Evolutionary conservation across 2,797 vertebrate species (phyloP).

Genomic region (Acanthurus lineatus): DNA sequence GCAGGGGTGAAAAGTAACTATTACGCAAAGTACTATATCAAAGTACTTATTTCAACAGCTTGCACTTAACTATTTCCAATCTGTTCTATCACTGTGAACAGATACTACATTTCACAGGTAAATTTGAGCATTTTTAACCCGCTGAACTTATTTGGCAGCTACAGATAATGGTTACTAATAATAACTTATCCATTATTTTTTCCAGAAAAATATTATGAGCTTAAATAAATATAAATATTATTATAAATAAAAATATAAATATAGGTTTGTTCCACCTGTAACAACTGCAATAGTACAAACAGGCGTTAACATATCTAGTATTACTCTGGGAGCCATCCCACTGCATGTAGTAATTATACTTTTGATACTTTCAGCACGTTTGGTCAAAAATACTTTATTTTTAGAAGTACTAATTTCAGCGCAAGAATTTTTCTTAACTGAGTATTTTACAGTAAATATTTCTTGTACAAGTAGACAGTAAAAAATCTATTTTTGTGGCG

Average conservation of each 20-base stretch:
- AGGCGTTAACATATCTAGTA: background rate
- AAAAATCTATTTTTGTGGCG: background rate
- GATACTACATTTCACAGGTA: background rate
- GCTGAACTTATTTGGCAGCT: conserved; percentile 1
- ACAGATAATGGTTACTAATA: background rate
- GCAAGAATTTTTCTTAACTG: background rate
- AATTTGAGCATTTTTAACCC: background rate
- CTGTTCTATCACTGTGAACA: background rate
- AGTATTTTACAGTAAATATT: background rate
- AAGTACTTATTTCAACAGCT: background rate
- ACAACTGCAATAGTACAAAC: background rate
- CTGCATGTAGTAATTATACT: no score
- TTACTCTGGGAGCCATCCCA: no score
- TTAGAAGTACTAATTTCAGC: background rate
- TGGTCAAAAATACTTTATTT: background rate
- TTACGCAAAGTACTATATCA: rapidly evolving
- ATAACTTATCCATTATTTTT: background rate
- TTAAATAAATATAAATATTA: background rate
- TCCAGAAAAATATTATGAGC: background rate
- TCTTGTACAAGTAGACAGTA: no score
- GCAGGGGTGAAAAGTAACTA: background rate
- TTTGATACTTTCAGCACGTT: background rate
- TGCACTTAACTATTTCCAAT: background rate
- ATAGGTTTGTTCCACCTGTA: no score
- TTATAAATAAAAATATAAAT: background rate